Percentiles rank a stretch among this genome's conserved stretches.
Conservation (phyloP, 2,888 invertebrate genomes). For the Tethea ocularis region DNA sequence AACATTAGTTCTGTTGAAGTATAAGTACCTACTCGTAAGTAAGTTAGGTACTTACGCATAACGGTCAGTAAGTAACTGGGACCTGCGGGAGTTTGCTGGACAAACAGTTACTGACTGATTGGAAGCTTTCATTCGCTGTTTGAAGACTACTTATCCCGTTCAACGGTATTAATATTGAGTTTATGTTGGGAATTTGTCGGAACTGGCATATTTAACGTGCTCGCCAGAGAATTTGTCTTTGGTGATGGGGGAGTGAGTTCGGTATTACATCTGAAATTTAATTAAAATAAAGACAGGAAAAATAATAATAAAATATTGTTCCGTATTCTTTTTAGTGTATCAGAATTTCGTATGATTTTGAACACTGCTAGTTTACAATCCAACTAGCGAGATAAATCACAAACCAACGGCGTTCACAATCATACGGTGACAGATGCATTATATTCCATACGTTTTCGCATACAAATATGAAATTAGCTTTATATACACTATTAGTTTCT, state of each 20-base stretch:
- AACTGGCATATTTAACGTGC: not conserved
- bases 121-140: slow-evolving; percentile 44
- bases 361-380: too few relatives aligned
- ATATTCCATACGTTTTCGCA: too few relatives aligned
- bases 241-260: not conserved
- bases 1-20: slow-evolving; percentile 38
- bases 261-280: not conserved
- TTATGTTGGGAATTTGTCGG: not conserved
- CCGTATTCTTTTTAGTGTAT: too few relatives aligned
- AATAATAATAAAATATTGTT: too few relatives aligned
- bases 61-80: slow-evolving; percentile 29
- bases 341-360: too few relatives aligned
- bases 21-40: slow-evolving; percentile 38
- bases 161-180: slow-evolving; percentile 7
- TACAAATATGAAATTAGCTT: too few relatives aligned
- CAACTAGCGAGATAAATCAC: too few relatives aligned
- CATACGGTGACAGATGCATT: too few relatives aligned
- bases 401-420: too few relatives aligned
- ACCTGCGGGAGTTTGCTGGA: slow-evolving; percentile 33
- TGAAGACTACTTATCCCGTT: slow-evolving; percentile 33
- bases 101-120: slow-evolving; percentile 55
- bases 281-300: not conserved
- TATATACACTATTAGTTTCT: too few relatives aligned
- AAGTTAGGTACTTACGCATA: slow-evolving; percentile 36
- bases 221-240: not conserved